These are phyloP conservation scores for Cotesia chilonis DNA, from an alignment of 1,140 invertebrate genomes.

Conservation along the genomic window DNA sequence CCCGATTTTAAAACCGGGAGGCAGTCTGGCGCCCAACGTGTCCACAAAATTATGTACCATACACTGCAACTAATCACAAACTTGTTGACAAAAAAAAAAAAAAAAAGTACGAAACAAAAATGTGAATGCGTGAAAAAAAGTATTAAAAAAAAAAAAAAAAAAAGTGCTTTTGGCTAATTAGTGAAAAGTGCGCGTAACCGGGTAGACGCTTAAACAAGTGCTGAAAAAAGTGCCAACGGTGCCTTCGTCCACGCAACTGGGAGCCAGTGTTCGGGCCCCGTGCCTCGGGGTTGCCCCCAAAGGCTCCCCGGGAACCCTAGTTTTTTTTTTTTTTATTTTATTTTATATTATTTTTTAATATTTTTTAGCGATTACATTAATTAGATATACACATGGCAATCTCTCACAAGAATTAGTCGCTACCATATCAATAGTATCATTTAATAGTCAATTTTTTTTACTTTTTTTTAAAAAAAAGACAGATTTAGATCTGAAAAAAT, in stretches of 20 bases:
- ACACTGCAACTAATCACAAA: background rate
- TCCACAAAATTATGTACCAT: too few relatives aligned
- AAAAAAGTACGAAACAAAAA: background rate
- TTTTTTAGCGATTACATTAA: slow-evolving; percentile 61
- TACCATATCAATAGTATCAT: slow-evolving; percentile 64
- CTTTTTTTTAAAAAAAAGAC: slow-evolving; percentile 37
- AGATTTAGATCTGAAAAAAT: slow-evolving; percentile 19
- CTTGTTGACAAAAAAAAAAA: background rate
- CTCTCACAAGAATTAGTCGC: slow-evolving; percentile 65
- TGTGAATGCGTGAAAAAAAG: too few relatives aligned
- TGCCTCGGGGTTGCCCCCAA: slow-evolving; percentile 32
- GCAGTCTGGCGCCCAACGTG: slow-evolving; percentile 9
- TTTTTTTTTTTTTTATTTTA: slow-evolving; percentile 24
- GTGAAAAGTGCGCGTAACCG: slow-evolving; percentile 20
- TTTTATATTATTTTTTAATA: too few relatives aligned
- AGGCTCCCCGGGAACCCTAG: slow-evolving; percentile 33
- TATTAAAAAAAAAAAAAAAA: too few relatives aligned
- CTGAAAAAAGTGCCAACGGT: slow-evolving; percentile 31
- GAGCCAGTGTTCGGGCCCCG: slow-evolving; percentile 39
- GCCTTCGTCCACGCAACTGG: slow-evolving; percentile 38
- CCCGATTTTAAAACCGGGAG: background rate
- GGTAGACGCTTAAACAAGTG: slow-evolving; percentile 24
- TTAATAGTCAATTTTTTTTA: slow-evolving; percentile 59
- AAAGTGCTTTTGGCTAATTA: background rate
- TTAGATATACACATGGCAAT: slow-evolving; percentile 66